Percentiles rank a stretch among this genome's conserved stretches.
Evolutionary conservation across 2,888 invertebrate species (phyloP).

Genomic region (Hermaeophaga mercurialis): DNA sequence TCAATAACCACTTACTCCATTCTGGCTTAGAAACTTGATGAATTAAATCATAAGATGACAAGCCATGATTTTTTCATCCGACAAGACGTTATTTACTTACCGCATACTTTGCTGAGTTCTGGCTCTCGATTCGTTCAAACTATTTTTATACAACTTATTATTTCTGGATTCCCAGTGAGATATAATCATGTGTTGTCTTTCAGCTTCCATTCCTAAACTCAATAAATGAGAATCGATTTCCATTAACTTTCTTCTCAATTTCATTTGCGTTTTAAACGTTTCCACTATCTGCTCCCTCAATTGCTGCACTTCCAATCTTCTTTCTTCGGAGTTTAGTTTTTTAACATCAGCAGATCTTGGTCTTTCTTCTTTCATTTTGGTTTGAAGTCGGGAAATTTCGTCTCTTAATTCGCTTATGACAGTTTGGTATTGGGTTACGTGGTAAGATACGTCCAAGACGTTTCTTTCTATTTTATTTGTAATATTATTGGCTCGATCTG

Average conservation of each 20-base stretch:
- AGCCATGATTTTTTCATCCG: too few species aligned
- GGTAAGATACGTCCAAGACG: conserved; percentile 63
- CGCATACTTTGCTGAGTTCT: conserved; percentile 68
- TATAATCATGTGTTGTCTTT: conserved; percentile 85
- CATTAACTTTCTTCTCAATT: conserved; percentile 82
- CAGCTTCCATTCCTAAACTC: conserved; percentile 86
- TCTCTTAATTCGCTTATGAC: conserved; percentile 82
- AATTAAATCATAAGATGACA: too few species aligned
- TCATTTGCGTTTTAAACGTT: conserved; percentile 93
- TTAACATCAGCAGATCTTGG: conserved; percentile 60
- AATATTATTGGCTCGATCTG: conserved; percentile 91
- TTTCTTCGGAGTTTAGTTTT: conserved; percentile 49
- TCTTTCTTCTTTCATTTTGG: conserved; percentile 78
- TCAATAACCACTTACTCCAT: too few species aligned
- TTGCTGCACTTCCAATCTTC: conserved; percentile 60
- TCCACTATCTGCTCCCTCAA: conserved; percentile 85
- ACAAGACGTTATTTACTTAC: too few species aligned
- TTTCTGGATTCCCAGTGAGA: conserved; percentile 88
- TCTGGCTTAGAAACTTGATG: too few species aligned
- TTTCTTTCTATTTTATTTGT: conserved; percentile 77
- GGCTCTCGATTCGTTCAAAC: conserved; percentile 62
- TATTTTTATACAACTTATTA: conserved; percentile 72
- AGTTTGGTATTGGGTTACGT: conserved; percentile 82
- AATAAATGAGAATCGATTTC: conserved; percentile 89
- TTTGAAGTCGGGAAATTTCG: conserved; percentile 77